A percentile compares a stretch with the other conserved stretches of the same genome.
Conservation (phyloP, 2,888 invertebrate genomes). For the Incurvaria masculella region DNA sequence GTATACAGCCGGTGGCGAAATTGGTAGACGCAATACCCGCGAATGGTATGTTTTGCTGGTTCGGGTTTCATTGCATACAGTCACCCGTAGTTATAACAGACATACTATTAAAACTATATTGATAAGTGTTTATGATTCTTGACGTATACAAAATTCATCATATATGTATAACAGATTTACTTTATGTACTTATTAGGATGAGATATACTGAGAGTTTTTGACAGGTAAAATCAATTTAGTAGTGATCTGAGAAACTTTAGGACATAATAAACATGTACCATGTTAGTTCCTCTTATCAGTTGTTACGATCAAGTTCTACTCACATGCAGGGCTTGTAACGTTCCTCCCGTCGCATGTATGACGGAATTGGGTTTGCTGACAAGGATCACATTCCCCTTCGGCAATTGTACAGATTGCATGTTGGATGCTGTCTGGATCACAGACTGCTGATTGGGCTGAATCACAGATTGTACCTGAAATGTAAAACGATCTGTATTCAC, state of each 20-base stretch:
- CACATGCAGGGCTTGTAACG: conserved; percentile 84
- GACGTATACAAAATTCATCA: too few species aligned
- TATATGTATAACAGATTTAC: too few species aligned
- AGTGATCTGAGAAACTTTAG: conserved; percentile 1
- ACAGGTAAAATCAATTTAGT: neutral
- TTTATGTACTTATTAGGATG: too few species aligned
- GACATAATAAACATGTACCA: neutral
- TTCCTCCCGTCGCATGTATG: conserved; percentile 88
- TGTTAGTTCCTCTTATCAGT: conserved; percentile 1
- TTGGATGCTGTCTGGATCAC: conserved; percentile 93
- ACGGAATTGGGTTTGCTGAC: conserved; percentile 90
- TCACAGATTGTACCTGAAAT: conserved; percentile 92
- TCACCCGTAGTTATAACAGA: too few species aligned
- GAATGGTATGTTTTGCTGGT: too few species aligned
- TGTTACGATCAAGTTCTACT: conserved; percentile 15
- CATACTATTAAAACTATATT: too few species aligned
- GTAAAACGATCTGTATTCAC: too few species aligned
- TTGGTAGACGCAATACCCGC: too few species aligned
- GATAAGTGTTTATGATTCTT: too few species aligned
- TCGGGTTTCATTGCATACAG: too few species aligned
- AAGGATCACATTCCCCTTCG: conserved; percentile 87
- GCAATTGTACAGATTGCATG: conserved; percentile 75
- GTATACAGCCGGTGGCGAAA: too few species aligned
- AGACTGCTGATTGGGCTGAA: conserved; percentile 93
- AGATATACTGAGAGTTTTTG: neutral